phyloP scores from a whole-genome alignment of 2,797 vertebrate genomes.

The Betta splendens region DNA sequence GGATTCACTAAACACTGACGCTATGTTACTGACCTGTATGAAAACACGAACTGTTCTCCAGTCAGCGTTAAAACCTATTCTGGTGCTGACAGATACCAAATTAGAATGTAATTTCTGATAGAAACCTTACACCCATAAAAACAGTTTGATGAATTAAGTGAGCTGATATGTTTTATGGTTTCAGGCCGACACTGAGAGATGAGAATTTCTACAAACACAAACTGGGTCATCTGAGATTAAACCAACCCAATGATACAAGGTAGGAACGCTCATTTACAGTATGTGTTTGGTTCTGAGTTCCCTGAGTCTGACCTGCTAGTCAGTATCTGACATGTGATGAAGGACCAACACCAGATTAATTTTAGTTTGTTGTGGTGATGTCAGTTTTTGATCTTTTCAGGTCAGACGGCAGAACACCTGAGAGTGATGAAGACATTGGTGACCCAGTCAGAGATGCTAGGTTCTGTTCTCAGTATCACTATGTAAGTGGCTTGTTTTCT shows the following conservation, averaged over 20 bases:
- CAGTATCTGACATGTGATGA: background rate
- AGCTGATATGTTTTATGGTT: slow-evolving; percentile 12
- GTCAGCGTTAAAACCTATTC: too few species aligned
- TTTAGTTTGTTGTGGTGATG: too few species aligned
- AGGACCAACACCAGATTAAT: background rate
- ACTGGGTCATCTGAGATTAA: slow-evolving; percentile 78
- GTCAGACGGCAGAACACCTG: slow-evolving; percentile 39
- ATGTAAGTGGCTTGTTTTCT: slow-evolving; percentile 41
- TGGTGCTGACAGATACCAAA: too few species aligned
- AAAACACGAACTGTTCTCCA: too few species aligned
- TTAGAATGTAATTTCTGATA: too few species aligned
- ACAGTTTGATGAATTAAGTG: too few species aligned
- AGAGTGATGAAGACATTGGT: slow-evolving; percentile 17
- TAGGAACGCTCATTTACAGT: slow-evolving; percentile 10
- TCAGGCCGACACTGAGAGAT: slow-evolving; percentile 83
- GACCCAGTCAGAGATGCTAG: slow-evolving; percentile 11
- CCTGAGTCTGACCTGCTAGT: background rate
- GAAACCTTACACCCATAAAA: too few species aligned
- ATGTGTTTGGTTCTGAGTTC: background rate
- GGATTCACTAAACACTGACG: too few species aligned
- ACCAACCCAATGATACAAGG: slow-evolving; percentile 70
- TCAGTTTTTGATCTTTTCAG: slow-evolving; percentile 28
- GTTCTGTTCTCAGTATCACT: slow-evolving; percentile 37
- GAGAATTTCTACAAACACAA: slow-evolving; percentile 86
- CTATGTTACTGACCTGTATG: too few species aligned